Evolutionary conservation across 2,888 invertebrate genomes (phyloP).

Genomic region (Ariolimax columbianus): DNA sequence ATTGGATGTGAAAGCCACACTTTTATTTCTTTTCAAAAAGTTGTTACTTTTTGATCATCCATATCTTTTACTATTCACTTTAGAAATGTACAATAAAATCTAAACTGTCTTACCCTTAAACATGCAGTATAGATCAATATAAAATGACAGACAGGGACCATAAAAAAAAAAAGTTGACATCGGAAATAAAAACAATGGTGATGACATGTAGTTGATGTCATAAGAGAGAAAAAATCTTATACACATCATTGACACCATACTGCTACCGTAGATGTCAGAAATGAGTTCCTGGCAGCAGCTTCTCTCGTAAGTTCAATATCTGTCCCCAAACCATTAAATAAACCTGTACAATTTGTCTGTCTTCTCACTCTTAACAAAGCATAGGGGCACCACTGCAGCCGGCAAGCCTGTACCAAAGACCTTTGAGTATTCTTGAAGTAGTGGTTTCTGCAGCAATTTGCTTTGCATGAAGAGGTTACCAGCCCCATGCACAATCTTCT

Average conservation of each 20-base stretch:
- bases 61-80: background rate
- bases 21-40: background rate
- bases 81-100: background rate
- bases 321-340: no score
- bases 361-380: no score
- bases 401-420: no score
- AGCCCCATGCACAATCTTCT: no score
- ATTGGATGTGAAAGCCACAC: background rate
- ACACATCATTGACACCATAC: background rate
- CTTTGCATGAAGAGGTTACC: no score
- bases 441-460: no score
- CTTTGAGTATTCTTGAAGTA: no score
- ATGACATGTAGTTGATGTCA: background rate
- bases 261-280: no score
- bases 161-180: background rate
- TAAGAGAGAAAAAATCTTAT: background rate
- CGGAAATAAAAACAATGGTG: background rate
- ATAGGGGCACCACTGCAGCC: no score
- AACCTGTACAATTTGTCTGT: no score
- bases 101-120: background rate
- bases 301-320: no score
- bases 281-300: no score
- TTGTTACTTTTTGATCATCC: background rate
- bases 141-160: background rate
- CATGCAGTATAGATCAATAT: background rate